Conservation (phyloP, 2,113 vertebrate species). For the Megaleporinus macrocephalus region DNA sequence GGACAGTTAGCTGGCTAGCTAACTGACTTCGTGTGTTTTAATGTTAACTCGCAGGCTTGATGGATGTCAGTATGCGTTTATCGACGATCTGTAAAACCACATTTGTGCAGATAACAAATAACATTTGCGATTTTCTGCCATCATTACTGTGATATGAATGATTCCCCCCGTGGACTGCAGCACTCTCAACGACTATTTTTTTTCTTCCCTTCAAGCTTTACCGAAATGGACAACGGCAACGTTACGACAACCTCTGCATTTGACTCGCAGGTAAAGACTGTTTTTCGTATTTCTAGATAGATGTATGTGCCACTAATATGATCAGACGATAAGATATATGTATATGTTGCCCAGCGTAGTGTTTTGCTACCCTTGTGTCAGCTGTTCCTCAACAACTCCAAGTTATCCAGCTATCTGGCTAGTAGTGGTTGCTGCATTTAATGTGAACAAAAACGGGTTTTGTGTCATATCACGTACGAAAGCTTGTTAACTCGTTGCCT, state of each 20-base stretch:
- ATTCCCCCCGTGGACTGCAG: neutral
- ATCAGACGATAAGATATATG: neutral
- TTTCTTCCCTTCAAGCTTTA: neutral
- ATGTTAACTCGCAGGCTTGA: neutral
- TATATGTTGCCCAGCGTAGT: neutral
- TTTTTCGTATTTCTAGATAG: neutral
- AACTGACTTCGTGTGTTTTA: neutral
- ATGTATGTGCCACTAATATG: too few species aligned
- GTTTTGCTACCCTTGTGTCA: neutral
- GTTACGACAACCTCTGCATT: slow-evolving; percentile 35
- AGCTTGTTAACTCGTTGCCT: neutral
- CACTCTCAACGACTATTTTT: neutral
- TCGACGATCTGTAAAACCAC: neutral
- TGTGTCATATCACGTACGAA: neutral
- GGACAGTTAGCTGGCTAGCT: neutral
- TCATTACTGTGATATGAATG: neutral
- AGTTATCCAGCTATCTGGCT: neutral
- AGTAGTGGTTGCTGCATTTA: neutral
- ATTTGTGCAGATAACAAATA: neutral
- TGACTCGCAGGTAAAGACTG: slow-evolving; percentile 44
- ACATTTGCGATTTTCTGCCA: neutral
- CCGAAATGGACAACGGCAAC: slow-evolving; percentile 52
- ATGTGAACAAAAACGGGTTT: too few species aligned
- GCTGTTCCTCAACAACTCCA: neutral
- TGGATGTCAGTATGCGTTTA: neutral